Percentiles rank a stretch among this genome's conserved stretches.
These are phyloP conservation scores for Parazoanthus atlanticus DNA, from an alignment of 92 coral and sea anemone genomes.

Conservation along the genomic window DNA sequence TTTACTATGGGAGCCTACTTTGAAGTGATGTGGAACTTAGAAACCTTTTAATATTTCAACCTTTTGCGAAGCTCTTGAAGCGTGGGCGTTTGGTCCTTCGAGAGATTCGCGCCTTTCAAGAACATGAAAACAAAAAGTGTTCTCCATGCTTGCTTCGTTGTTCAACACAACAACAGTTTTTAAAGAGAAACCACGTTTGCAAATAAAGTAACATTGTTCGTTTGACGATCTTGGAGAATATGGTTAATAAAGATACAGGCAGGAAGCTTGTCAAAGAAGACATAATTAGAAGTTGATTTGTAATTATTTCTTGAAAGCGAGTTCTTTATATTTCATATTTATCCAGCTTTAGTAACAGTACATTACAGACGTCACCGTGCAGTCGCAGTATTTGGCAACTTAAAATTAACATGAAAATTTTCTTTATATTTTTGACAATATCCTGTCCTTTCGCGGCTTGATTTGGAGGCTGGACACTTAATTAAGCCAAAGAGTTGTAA, in stretches of 20 bases:
- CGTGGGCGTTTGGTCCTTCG: too few species aligned
- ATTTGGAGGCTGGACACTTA: conserved; percentile 14
- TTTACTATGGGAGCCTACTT: not conserved
- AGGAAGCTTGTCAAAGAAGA: conserved; percentile 11
- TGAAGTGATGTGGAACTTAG: not conserved
- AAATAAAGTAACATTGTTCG: not conserved
- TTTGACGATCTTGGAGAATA: not conserved
- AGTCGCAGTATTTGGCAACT: not conserved
- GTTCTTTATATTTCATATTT: conserved; percentile 12
- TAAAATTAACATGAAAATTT: conserved; percentile 4
- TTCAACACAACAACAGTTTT: not conserved
- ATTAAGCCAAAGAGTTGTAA: conserved; percentile 28
- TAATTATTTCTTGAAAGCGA: conserved; percentile 11
- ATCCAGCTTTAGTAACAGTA: conserved; percentile 9
- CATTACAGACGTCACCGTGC: not conserved
- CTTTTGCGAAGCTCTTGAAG: too few species aligned
- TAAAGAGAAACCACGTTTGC: not conserved
- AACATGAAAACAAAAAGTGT: too few species aligned
- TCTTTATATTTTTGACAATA: conserved; percentile 23
- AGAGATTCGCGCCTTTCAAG: too few species aligned
- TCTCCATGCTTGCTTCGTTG: too few species aligned
- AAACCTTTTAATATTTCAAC: too few species aligned
- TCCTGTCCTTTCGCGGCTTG: not conserved
- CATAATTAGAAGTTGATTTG: conserved; percentile 10
- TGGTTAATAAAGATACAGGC: not conserved